phyloP scores from a whole-genome alignment of 2,113 vertebrate genomes.

The Cryptomyrus ogoouensis region DNA sequence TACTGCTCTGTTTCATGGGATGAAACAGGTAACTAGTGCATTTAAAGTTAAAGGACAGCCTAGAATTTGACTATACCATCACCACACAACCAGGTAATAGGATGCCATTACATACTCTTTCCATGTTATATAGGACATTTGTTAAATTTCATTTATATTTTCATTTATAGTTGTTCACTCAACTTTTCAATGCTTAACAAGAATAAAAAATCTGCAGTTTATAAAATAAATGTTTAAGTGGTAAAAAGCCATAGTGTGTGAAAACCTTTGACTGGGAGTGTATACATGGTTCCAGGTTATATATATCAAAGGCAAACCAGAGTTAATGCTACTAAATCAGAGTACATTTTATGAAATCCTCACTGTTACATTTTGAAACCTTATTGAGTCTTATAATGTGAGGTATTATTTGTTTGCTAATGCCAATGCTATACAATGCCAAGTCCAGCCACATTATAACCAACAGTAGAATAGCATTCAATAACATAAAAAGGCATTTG shows the following conservation, averaged over 20 bases:
- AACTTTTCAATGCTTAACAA: too few species aligned
- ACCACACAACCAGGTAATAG: too few species aligned
- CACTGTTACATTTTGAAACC: background rate
- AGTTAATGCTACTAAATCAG: background rate
- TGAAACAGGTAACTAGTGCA: too few species aligned
- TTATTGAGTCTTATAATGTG: background rate
- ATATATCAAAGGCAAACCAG: background rate
- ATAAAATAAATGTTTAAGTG: background rate
- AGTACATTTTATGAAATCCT: background rate
- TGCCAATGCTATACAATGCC: background rate
- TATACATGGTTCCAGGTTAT: background rate
- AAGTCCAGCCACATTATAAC: background rate
- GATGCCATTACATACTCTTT: too few species aligned
- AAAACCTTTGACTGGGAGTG: too few species aligned
- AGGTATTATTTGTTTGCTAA: background rate
- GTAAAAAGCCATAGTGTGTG: too few species aligned
- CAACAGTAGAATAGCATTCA: background rate
- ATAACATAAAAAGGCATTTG: background rate
- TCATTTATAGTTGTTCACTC: too few species aligned
- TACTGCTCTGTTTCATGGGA: too few species aligned
- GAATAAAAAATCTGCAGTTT: too few species aligned
- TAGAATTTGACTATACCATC: too few species aligned
- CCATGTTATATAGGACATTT: background rate
- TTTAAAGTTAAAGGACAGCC: too few species aligned
- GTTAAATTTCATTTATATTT: background rate